Conservation (phyloP, 2,888 invertebrate species). For the Podotricha telesiphe region DNA sequence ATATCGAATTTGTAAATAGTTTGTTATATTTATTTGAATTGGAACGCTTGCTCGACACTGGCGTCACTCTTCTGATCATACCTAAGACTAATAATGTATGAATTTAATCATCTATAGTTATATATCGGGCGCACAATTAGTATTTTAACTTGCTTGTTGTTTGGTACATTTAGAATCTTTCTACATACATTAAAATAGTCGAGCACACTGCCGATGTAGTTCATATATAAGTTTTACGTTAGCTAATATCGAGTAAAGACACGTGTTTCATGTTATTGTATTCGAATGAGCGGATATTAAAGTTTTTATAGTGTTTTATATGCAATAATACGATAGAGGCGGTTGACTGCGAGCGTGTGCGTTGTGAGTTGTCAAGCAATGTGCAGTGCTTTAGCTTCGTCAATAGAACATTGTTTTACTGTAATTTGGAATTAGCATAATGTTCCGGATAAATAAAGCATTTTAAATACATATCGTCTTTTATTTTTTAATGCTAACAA, state of each 20-base stretch:
- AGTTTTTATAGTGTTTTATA: conserved; percentile 52
- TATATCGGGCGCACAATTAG: conserved; percentile 48
- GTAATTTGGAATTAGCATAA: conserved; percentile 64
- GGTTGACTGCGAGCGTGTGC: conserved; percentile 43
- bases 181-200: conserved; percentile 37
- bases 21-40: conserved; percentile 46
- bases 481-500: conserved; percentile 38
- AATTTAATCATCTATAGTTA: conserved; percentile 44
- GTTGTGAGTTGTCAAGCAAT: conserved; percentile 45
- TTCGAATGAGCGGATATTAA: conserved; percentile 35
- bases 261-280: conserved; percentile 36
- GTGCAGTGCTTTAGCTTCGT: conserved; percentile 65
- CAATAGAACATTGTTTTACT: conserved; percentile 62
- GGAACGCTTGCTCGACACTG: conserved; percentile 37
- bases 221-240: conserved; percentile 31
- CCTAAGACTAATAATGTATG: conserved; percentile 45
- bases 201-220: conserved; percentile 47
- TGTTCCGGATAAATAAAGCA: conserved; percentile 67
- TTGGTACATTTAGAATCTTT: conserved; percentile 36
- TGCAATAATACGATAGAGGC: conserved; percentile 47
- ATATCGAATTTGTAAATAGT: conserved; percentile 44
- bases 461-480: conserved; percentile 56
- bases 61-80: conserved; percentile 43
- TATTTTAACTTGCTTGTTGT: conserved; percentile 45
- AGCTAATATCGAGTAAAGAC: conserved; percentile 33